Evolutionary conservation across 2,797 vertebrate species (phyloP).

Genomic region (Triplophysa bombifrons): DNA sequence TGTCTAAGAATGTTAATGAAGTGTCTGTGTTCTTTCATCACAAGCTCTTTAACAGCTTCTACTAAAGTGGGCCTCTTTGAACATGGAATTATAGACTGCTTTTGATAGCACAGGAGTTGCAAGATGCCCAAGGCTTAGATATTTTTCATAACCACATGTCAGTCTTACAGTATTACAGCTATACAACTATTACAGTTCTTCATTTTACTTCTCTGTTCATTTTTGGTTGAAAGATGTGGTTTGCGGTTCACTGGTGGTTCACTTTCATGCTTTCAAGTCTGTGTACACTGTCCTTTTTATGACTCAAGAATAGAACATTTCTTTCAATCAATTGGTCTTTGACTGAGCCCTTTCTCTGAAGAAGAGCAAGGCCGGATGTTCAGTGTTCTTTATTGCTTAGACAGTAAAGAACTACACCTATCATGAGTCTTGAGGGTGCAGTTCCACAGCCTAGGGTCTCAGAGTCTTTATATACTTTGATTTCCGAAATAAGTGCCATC

Average conservation of each 20-base stretch:
- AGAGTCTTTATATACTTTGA: constrained; percentile 21
- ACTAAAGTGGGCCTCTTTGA: constrained; percentile 43
- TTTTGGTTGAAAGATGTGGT: constrained; percentile 6
- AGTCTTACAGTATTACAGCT: constrained; percentile 3
- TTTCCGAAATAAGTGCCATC: constrained; percentile 55
- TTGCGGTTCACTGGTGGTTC: constrained; percentile 8
- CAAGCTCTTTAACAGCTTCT: constrained; percentile 30
- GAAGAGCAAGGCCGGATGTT: constrained; percentile 47
- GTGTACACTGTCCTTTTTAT: background rate
- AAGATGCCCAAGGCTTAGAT: constrained; percentile 20
- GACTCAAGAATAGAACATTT: constrained; percentile 1
- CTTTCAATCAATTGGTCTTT: constrained; percentile 34
- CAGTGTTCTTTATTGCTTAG: constrained; percentile 42
- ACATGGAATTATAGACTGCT: constrained; percentile 34
- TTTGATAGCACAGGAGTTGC: constrained; percentile 32
- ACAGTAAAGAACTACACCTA: constrained; percentile 15
- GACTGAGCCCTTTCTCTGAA: constrained; percentile 38
- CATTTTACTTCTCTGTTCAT: background rate
- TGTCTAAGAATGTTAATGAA: constrained; percentile 28
- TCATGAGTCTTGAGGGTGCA: constrained; percentile 33
- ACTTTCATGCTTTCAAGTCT: background rate
- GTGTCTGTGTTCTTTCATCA: constrained; percentile 40
- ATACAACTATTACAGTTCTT: background rate
- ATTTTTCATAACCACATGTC: constrained; percentile 10
- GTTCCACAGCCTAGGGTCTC: constrained; percentile 7